Conservation (phyloP, 1,140 invertebrate species). For the Pygmarrhopalites habei region DNA sequence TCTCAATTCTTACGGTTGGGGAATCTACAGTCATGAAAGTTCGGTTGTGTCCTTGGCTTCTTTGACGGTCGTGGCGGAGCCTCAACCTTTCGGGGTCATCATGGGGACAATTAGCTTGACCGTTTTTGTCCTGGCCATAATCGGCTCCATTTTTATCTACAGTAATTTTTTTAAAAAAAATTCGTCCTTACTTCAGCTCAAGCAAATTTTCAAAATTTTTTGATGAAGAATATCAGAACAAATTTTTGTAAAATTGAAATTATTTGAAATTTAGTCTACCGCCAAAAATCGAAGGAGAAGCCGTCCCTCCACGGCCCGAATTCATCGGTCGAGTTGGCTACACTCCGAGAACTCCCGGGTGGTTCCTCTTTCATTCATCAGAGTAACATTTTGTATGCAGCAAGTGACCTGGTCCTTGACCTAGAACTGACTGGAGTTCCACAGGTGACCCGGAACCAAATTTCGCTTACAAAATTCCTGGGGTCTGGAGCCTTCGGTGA, state of each 20-base stretch:
- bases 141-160: conserved; percentile 43
- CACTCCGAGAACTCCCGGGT: conserved; percentile 71
- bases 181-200: conserved; percentile 41
- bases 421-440: conserved; percentile 67
- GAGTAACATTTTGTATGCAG: conserved; percentile 66
- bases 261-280: conserved; percentile 38
- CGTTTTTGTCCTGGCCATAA: conserved; percentile 23
- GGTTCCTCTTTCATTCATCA: conserved; percentile 64
- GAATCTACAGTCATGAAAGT: conserved; percentile 61
- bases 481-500: conserved; percentile 96
- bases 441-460: conserved; percentile 69
- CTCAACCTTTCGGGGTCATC: conserved; percentile 52
- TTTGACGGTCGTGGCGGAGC: conserved; percentile 53
- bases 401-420: conserved; percentile 48
- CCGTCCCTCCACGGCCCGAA: conserved; percentile 48
- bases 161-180: conserved; percentile 45
- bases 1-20: conserved; percentile 66
- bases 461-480: conserved; percentile 77
- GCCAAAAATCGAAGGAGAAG: conserved; percentile 50
- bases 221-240: too few relatives aligned
- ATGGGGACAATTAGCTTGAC: conserved; percentile 49
- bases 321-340: conserved; percentile 65
- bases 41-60: conserved; percentile 51
- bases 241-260: too few relatives aligned
- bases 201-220: too few relatives aligned